A percentile compares a stretch with the other conserved stretches of the same genome.
Evolutionary conservation across 2,888 invertebrate genomes (phyloP).

Genomic region (Nomada hirtipes): DNA sequence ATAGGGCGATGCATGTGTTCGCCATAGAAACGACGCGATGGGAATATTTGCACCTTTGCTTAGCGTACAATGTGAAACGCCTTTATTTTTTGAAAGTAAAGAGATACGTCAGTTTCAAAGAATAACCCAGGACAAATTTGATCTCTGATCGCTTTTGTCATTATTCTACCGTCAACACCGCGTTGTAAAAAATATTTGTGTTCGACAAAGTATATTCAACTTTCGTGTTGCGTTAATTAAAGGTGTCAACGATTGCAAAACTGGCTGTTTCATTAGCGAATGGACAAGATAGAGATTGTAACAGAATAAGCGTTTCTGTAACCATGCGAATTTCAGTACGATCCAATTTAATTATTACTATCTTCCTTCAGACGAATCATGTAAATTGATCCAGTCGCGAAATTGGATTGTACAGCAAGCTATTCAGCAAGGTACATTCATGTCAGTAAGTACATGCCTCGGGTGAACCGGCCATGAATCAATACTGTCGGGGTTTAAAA

Average conservation of each 20-base stretch:
- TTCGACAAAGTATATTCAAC: too few relatives aligned
- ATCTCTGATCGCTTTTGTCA: neutral
- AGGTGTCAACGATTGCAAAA: neutral
- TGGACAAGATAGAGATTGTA: too few relatives aligned
- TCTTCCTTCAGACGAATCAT: conserved; percentile 5
- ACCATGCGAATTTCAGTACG: neutral
- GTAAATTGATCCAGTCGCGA: conserved; percentile 10
- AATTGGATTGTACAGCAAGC: conserved; percentile 17
- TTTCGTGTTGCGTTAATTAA: neutral
- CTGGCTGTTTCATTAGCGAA: neutral
- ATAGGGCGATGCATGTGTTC: neutral
- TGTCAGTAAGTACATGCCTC: neutral
- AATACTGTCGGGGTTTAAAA: neutral
- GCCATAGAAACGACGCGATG: neutral
- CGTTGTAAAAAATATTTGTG: neutral
- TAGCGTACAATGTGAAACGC: neutral
- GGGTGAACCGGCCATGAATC: neutral
- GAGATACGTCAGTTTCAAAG: neutral
- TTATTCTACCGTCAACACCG: too few relatives aligned
- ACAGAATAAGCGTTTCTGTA: neutral
- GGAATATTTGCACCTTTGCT: neutral
- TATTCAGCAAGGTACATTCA: neutral
- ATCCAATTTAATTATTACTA: conserved; percentile 18
- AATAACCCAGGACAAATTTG: too few relatives aligned
- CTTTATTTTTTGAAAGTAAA: neutral